Conservation (phyloP, 2,888 invertebrate genomes). For the Rotaria sp. region DNA sequence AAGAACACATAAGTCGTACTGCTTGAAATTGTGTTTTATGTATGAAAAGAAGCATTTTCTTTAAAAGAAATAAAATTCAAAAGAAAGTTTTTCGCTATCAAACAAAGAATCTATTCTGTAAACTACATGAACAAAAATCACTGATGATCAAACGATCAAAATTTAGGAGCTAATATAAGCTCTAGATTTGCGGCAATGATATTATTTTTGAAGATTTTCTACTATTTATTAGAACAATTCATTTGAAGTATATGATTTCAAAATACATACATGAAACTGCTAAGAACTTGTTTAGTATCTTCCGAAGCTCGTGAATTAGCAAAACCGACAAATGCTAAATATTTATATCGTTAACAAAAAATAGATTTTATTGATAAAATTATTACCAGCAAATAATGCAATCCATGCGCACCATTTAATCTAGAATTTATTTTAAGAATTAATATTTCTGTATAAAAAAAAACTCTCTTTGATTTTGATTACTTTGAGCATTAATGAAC, state of each 20-base stretch:
- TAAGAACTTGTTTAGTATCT: conserved; percentile 84
- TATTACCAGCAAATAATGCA: not conserved
- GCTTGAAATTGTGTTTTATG: no score
- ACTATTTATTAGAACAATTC: no score
- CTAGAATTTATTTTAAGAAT: conserved; percentile 45
- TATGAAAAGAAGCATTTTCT: no score
- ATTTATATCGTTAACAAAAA: conserved; percentile 64
- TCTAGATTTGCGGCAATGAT: not conserved
- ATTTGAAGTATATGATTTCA: conserved; percentile 31
- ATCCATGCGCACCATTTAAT: conserved; percentile 99
- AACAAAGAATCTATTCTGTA: no score
- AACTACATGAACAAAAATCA: no score
- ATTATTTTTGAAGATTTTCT: not conserved
- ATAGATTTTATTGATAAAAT: not conserved
- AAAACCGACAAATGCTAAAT: conserved; percentile 96
- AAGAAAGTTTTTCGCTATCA: no score
- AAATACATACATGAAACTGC: conserved; percentile 64
- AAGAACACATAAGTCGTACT: no score
- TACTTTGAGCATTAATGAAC: conserved; percentile 90
- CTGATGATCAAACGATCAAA: conserved; percentile 54
- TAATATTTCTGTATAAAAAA: conserved; percentile 40
- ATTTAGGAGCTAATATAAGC: not conserved
- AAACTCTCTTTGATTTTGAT: conserved; percentile 37
- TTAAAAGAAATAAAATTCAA: no score
- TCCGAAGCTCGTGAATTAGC: conserved; percentile 91